Evolutionary conservation across 2,888 invertebrate species (phyloP), one percentile per base, ranked within the genome.

Genomic region (Amblyteles armatorius): DNA sequence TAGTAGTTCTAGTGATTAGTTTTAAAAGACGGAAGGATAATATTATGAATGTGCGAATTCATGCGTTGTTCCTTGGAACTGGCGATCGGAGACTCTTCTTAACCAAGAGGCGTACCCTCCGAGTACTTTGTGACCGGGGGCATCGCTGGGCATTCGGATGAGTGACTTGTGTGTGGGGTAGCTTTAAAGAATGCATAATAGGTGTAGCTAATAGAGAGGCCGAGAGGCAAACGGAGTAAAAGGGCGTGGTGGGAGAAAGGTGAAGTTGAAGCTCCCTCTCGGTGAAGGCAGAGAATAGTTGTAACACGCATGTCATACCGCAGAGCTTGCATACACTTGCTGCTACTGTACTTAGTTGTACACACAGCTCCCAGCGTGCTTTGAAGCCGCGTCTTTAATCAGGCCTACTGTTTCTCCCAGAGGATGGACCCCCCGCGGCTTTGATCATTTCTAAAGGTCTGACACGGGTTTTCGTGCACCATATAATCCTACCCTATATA

Each of bases 341-440:
- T 33, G 65, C 36, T 57, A 29, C 69, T 72, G 60, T 55, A 55
- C 26, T 36, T 19, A 55, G 55, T 63, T n/a, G 76, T 48, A 48
- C 22, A 36, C 26, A 67, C 44, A 13, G 40, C 22, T 19, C 48
- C 11, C 22, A 55, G 65, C 40, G 40, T 63, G 69, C 88, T 87
- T 87, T 86, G 84, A 88, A 83, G 84, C 79, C 52, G 78, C 85
- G 83, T 85, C 87, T 85, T 88, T 87, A 88, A 88, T 88, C 88
- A 87, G 72, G 85, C 83, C 81, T 84, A 81, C 86, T 84, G 76
- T 82, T 83, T 74, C 50, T 82, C 79, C 79, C 82, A 44, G 60
- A 78, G 81, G 84, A 80, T 71, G 81, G 78, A 78, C 16, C 78
- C 63, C 67, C 60, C 52, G 68, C 29, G 68, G 83, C 86, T 86